A percentile compares a stretch with the other conserved stretches of the same genome.
These are phyloP conservation scores for Ramphastos sulfuratus DNA, from an alignment of 2,113 vertebrate genomes.

Conservation along the genomic window DNA sequence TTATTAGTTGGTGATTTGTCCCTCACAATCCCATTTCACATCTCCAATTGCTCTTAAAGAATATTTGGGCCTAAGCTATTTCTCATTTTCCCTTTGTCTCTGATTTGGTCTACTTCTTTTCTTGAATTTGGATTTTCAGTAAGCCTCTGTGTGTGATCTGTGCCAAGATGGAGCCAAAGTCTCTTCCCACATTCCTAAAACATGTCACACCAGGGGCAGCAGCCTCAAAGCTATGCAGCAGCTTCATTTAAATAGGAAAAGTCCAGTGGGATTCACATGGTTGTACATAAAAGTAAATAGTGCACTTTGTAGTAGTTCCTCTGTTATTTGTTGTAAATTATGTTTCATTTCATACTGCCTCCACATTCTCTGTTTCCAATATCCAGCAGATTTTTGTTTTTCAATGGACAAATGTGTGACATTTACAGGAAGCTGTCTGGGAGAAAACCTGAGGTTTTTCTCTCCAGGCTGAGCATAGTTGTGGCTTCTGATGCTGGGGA, in stretches of 20 bases:
- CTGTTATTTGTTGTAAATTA: neutral
- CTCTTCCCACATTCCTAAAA: neutral
- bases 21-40: neutral
- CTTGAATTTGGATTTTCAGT: neutral
- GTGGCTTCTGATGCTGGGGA: conserved; percentile 26
- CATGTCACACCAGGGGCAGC: neutral
- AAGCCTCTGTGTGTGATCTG: neutral
- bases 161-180: neutral
- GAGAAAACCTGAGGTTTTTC: conserved; percentile 20
- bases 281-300: neutral
- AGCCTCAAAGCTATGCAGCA: neutral
- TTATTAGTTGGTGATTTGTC: neutral
- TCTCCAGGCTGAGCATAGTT: neutral
- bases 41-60: neutral
- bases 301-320: neutral
- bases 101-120: neutral
- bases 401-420: neutral
- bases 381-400: neutral
- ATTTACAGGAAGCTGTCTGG: conserved; percentile 8
- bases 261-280: neutral
- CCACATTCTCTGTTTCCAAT: neutral
- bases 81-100: neutral
- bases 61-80: neutral
- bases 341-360: neutral
- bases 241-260: neutral